phyloP scores from a whole-genome alignment of 1,140 invertebrate genomes.

The Pachypeltis micranthus region DNA sequence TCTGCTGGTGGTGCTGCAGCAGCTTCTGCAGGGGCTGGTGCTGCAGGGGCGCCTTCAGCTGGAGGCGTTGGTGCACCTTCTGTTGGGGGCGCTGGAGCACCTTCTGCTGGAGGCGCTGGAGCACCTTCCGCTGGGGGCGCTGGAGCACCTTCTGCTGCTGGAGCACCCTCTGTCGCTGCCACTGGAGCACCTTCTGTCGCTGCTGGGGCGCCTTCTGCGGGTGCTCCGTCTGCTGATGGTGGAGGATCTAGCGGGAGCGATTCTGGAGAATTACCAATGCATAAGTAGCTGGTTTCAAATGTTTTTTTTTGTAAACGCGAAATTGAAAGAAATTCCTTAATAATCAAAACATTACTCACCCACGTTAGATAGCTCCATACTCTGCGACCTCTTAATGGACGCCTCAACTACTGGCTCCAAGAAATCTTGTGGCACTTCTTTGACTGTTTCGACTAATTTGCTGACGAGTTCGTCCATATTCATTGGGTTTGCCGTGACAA shows the following conservation, averaged over 20 bases:
- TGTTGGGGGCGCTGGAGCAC: constrained; percentile 29
- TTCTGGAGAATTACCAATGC: too few relatives aligned
- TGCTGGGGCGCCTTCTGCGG: constrained; percentile 11
- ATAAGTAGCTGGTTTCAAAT: too few relatives aligned
- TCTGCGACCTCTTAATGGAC: constrained; percentile 28
- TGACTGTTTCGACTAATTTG: constrained; percentile 27
- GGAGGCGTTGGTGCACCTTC: constrained; percentile 31
- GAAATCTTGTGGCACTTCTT: constrained; percentile 31
- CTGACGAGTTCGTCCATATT: constrained; percentile 34
- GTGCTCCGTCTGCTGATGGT: constrained; percentile 31
- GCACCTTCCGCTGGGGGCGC: constrained; percentile 22
- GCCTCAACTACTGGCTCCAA: constrained; percentile 30
- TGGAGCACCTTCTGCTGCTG: constrained; percentile 34
- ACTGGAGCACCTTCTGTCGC: constrained; percentile 12
- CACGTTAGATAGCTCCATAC: constrained; percentile 26
- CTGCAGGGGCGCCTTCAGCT: constrained; percentile 16
- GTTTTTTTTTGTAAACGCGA: too few relatives aligned
- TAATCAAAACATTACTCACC: too few relatives aligned
- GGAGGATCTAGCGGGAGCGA: constrained; percentile 16
- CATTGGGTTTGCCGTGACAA: constrained; percentile 33
- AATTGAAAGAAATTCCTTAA: too few relatives aligned
- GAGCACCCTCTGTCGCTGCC: constrained; percentile 24
- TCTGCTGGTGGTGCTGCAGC: too few relatives aligned
- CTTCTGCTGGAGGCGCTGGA: constrained; percentile 28
- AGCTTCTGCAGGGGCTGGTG: too few relatives aligned